Conservation (phyloP, 2,888 invertebrate species). For the Tuta absoluta region DNA sequence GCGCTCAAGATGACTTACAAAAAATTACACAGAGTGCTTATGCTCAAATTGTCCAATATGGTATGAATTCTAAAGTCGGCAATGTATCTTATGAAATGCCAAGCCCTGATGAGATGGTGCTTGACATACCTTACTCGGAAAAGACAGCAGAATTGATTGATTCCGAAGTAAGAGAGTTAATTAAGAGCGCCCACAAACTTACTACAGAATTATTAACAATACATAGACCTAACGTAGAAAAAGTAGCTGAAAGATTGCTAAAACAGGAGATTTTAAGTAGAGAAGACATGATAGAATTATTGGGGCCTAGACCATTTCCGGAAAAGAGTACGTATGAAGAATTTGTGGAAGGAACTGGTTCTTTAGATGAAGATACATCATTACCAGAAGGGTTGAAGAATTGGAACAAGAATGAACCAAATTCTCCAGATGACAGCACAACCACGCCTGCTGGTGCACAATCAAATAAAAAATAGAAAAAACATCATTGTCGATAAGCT, state of each 20-base stretch:
- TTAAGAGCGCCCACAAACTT: slow-evolving; percentile 86
- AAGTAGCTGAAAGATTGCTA: slow-evolving; percentile 92
- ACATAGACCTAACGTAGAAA: slow-evolving; percentile 93
- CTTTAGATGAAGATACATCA: slow-evolving; percentile 97
- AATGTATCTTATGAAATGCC: slow-evolving; percentile 98
- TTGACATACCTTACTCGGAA: slow-evolving; percentile 99
- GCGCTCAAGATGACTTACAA: slow-evolving; percentile 98
- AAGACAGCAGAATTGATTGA: slow-evolving; percentile 98
- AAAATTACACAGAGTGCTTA: slow-evolving; percentile 99
- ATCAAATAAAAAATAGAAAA: slow-evolving; percentile 56
- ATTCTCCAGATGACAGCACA: slow-evolving; percentile 48
- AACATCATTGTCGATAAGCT: neutral
- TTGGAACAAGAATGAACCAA: slow-evolving; percentile 89
- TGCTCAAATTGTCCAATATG: slow-evolving; percentile 97
- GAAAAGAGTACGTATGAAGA: slow-evolving; percentile 99
- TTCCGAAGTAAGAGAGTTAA: slow-evolving; percentile 86
- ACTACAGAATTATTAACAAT: slow-evolving; percentile 89
- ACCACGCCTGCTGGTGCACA: slow-evolving; percentile 39
- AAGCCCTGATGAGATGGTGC: slow-evolving; percentile 93
- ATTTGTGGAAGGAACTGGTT: slow-evolving; percentile 99
- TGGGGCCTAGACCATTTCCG: slow-evolving; percentile 96
- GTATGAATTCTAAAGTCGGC: slow-evolving; percentile 98
- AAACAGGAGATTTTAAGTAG: slow-evolving; percentile 97
- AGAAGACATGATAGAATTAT: slow-evolving; percentile 98
- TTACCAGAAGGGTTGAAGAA: slow-evolving; percentile 97